Conservation (phyloP, 2,113 vertebrate species). For the Physeter macrocephalus region DNA sequence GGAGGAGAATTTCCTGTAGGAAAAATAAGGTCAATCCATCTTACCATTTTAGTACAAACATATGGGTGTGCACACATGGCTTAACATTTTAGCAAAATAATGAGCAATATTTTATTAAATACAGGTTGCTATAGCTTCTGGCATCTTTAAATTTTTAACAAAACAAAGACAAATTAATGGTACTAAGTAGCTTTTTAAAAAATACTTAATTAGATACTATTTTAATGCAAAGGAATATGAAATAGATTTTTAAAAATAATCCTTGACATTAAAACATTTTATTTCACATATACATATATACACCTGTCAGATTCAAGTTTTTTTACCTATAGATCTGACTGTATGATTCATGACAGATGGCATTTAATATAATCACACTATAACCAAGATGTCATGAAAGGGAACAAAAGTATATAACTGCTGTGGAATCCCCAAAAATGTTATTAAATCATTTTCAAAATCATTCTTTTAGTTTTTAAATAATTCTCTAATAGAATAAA, state of each 20-base stretch:
- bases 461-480: neutral
- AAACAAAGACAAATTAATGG: neutral
- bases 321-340: neutral
- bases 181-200: neutral
- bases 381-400: neutral
- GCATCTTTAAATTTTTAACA: neutral
- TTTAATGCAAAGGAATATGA: neutral
- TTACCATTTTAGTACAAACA: neutral
- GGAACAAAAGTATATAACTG: neutral
- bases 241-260: neutral
- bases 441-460: neutral
- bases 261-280: neutral
- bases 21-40: neutral
- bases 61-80: too few species aligned
- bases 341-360: too few species aligned
- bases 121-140: neutral
- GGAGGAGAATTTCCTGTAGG: neutral
- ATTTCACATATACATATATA: neutral
- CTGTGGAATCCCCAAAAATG: neutral
- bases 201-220: neutral
- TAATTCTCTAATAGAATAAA: neutral
- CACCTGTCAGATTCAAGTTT: neutral
- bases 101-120: neutral
- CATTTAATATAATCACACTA: neutral
- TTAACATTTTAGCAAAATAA: neutral